Percentiles rank a stretch among this genome's conserved stretches.
phyloP scores from a whole-genome alignment of 2,797 vertebrate species.

The Columba guinea region DNA sequence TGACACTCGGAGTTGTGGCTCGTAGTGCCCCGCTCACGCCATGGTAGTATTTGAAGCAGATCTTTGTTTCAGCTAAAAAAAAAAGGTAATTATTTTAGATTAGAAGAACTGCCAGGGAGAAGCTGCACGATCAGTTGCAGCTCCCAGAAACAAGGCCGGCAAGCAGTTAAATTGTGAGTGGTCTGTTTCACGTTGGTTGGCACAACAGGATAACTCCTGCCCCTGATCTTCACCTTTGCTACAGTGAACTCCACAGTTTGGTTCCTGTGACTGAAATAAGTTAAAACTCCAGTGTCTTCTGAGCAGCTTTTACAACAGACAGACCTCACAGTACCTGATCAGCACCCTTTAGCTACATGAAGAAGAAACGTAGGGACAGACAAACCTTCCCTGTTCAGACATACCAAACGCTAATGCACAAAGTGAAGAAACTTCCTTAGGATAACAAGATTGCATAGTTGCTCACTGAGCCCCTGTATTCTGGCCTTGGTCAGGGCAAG shows the following conservation, averaged over 20 bases:
- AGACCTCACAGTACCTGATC: not conserved
- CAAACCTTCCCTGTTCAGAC: not conserved
- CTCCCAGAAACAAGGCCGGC: not conserved
- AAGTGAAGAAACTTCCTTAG: not conserved
- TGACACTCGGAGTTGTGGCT: conserved; percentile 93
- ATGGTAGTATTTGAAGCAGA: conserved; percentile 99
- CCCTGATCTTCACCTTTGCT: not conserved
- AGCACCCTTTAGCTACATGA: not conserved
- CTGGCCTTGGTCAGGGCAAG: not conserved
- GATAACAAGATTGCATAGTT: not conserved
- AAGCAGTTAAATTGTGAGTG: not conserved
- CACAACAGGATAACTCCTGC: not conserved
- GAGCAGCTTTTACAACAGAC: not conserved
- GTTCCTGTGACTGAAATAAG: not conserved
- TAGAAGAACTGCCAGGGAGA: not conserved
- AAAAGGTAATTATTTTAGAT: conserved; percentile 24
- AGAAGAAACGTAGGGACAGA: not conserved
- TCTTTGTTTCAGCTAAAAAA: conserved; percentile 90
- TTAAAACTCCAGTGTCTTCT: not conserved
- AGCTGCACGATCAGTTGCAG: not conserved
- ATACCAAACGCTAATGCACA: not conserved
- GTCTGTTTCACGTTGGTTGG: not conserved
- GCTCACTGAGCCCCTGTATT: not conserved
- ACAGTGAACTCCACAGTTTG: not conserved
- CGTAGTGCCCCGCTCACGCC: conserved; percentile 90